Evolutionary conservation across 2,888 invertebrate species (phyloP).

Genomic region (Orthosia cruda): DNA sequence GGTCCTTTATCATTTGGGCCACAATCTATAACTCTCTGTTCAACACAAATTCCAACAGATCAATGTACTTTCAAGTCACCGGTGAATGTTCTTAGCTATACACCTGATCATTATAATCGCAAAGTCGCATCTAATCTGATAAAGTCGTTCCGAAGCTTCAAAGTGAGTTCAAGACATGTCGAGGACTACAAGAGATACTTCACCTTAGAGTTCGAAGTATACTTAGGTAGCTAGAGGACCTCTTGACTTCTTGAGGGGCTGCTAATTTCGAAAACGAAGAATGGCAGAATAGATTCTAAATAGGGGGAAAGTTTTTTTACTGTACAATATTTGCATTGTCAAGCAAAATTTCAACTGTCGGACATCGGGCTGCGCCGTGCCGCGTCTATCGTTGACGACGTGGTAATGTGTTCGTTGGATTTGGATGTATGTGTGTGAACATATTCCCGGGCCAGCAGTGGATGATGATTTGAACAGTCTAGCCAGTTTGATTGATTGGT

Average conservation of each 20-base stretch:
- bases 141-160: constrained; percentile 1
- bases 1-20: neutral
- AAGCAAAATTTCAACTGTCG: too few species aligned
- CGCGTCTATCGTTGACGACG: too few species aligned
- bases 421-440: too few species aligned
- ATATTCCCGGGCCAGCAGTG: too few species aligned
- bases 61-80: neutral
- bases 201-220: constrained; percentile 9
- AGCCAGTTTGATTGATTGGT: too few species aligned
- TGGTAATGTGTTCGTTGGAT: too few species aligned
- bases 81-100: constrained; percentile 3
- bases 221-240: constrained; percentile 3
- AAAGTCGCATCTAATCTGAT: constrained; percentile 35
- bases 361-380: too few species aligned
- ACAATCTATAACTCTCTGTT: neutral
- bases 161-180: constrained; percentile 32
- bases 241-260: constrained; percentile 1
- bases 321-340: too few species aligned
- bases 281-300: neutral
- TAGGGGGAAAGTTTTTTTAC: neutral
- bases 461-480: too few species aligned
- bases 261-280: constrained; percentile 7
- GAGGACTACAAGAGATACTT: constrained; percentile 32
- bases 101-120: constrained; percentile 23
- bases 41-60: constrained; percentile 3